Evolutionary conservation across 2,888 invertebrate species (phyloP).

Genomic region (Augochlorella aurata): DNA sequence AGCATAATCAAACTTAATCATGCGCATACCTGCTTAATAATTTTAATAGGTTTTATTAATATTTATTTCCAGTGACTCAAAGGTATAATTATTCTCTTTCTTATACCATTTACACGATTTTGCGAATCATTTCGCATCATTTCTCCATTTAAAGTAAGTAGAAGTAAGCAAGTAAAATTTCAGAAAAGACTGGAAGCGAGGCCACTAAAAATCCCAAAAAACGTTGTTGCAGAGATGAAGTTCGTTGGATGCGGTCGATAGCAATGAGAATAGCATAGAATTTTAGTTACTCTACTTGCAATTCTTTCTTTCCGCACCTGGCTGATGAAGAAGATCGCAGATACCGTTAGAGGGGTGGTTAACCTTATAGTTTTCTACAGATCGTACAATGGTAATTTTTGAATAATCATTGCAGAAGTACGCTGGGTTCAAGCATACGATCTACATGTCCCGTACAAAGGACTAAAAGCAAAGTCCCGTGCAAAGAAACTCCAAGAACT

Average conservation of each 20-base stretch:
- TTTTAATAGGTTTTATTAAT: conserved; percentile 34
- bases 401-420: conserved; percentile 61
- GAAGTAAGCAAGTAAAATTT: too few relatives aligned
- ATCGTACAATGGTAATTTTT: too few relatives aligned
- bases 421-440: conserved; percentile 32
- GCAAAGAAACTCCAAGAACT: conserved; percentile 43
- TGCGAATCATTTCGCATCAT: too few relatives aligned
- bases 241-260: background rate
- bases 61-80: conserved; percentile 20
- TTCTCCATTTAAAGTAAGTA: too few relatives aligned
- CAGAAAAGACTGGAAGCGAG: conserved; percentile 11
- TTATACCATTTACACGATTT: too few relatives aligned
- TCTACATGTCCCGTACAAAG: conserved; percentile 16
- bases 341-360: conserved; percentile 64
- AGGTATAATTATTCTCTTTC: background rate
- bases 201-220: conserved; percentile 11
- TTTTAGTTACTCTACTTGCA: conserved; percentile 45
- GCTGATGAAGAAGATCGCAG: conserved; percentile 65
- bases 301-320: conserved; percentile 61
- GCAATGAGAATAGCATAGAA: background rate
- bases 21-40: conserved; percentile 29
- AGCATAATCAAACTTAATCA: conserved; percentile 58
- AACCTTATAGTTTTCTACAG: background rate
- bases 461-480: background rate
- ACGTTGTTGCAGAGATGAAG: conserved; percentile 10